Percentiles rank a stretch among this genome's conserved stretches.
Evolutionary conservation across 2,113 vertebrate genomes (phyloP).

Genomic region (Clupea harengus): DNA sequence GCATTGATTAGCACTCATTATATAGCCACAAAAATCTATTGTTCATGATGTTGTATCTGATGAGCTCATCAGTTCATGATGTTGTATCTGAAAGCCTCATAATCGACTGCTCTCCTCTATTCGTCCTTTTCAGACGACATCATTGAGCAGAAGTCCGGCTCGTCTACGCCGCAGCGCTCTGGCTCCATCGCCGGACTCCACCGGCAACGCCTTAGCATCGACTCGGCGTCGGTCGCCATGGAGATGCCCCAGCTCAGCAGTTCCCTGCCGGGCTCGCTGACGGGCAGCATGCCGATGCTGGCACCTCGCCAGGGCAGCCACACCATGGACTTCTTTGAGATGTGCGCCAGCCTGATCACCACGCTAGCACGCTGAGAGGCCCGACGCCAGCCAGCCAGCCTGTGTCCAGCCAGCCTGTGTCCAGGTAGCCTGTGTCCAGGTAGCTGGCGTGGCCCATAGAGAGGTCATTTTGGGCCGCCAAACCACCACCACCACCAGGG

Average conservation of each 20-base stretch:
- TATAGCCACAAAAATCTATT: neutral
- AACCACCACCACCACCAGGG: neutral
- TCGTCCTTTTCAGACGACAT: constrained; percentile 77
- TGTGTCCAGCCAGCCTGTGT: no score
- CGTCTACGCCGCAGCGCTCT: constrained; percentile 91
- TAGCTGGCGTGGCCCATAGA: neutral
- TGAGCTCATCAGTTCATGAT: neutral
- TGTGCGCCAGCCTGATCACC: constrained; percentile 97
- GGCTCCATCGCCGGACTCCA: constrained; percentile 85
- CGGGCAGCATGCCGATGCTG: constrained; percentile 72
- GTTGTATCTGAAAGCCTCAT: neutral
- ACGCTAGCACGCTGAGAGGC: constrained; percentile 85
- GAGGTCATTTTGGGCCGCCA: neutral
- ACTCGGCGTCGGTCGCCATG: constrained; percentile 69
- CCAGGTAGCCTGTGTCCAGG: neutral
- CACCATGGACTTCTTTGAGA: constrained; percentile 99
- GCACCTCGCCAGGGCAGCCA: constrained; percentile 87
- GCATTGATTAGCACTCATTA: neutral
- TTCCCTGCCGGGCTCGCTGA: constrained; percentile 83
- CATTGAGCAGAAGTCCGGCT: constrained; percentile 87
- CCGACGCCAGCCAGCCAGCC: neutral
- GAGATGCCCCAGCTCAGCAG: constrained; percentile 77
- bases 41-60: neutral
- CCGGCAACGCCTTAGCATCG: constrained; percentile 88
- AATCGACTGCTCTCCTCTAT: neutral